These are phyloP conservation scores for Gorsachius goisagi DNA, from an alignment of 2,113 vertebrate genomes.

Conservation along the genomic window DNA sequence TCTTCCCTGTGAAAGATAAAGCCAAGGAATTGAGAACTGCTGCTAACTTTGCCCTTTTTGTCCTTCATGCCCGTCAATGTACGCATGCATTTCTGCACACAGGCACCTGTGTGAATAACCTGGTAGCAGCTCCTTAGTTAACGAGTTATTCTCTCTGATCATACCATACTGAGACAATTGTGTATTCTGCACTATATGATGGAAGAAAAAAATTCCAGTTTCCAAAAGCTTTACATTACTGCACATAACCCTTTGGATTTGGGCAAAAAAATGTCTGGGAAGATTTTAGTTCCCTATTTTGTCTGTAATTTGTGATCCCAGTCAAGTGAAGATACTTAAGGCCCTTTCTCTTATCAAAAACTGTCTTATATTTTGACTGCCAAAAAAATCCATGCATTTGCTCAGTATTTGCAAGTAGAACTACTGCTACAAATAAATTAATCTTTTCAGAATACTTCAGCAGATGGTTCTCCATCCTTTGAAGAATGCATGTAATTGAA, in stretches of 20 bases:
- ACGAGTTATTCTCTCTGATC: neutral
- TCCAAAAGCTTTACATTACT: neutral
- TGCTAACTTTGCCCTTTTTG: neutral
- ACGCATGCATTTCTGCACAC: neutral
- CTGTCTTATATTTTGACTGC: neutral
- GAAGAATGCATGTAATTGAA: constrained; percentile 20
- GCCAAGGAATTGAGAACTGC: neutral
- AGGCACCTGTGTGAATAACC: neutral
- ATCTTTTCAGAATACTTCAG: constrained; percentile 27
- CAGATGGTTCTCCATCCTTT: constrained; percentile 22
- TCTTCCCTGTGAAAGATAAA: neutral
- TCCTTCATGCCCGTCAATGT: neutral
- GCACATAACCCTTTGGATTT: neutral
- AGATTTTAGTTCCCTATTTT: neutral
- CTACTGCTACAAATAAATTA: constrained; percentile 19
- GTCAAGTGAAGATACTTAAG: neutral
- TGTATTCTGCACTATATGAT: neutral
- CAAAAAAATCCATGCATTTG: neutral
- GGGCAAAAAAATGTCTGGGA: neutral
- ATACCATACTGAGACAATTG: neutral
- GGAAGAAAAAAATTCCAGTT: neutral
- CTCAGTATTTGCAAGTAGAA: neutral
- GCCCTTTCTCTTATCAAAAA: neutral
- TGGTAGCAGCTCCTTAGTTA: neutral
- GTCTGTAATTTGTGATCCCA: neutral